Conservation (phyloP, 2,113 vertebrate genomes). For the Hymenochirus boettgeri region DNA sequence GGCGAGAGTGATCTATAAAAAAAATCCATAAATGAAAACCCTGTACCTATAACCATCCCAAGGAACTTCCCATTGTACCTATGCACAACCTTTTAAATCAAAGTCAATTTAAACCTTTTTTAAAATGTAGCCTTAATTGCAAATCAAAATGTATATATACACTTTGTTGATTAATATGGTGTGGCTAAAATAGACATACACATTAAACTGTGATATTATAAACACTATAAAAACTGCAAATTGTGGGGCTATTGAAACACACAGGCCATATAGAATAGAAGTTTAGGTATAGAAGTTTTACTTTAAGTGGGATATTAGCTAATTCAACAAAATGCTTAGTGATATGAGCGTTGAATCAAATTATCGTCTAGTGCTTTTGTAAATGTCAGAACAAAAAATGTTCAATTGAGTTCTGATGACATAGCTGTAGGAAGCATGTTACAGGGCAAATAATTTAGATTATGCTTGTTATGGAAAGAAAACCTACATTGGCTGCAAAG, state of each 20-base stretch:
- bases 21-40: too few relatives aligned
- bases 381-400: neutral
- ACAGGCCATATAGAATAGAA: too few relatives aligned
- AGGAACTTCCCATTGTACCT: conserved; percentile 1
- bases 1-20: conserved; percentile 84
- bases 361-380: neutral
- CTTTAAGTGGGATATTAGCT: too few relatives aligned
- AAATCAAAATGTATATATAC: conserved; percentile 40
- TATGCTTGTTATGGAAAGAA: neutral
- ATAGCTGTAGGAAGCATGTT: neutral
- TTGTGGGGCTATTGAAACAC: neutral
- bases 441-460: neutral
- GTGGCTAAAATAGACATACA: neutral
- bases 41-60: conserved; percentile 13
- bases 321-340: conserved; percentile 2
- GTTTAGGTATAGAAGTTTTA: too few relatives aligned
- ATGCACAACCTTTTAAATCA: neutral
- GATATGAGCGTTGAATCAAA: neutral
- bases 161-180: conserved; percentile 9
- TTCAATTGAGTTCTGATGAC: neutral
- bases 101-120: conserved; percentile 17
- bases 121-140: conserved; percentile 12
- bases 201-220: neutral
- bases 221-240: neutral
- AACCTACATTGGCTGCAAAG: too few relatives aligned